Evolutionary conservation across 1,140 invertebrate genomes (phyloP).

Genomic region (Scaptomyza graminum): DNA sequence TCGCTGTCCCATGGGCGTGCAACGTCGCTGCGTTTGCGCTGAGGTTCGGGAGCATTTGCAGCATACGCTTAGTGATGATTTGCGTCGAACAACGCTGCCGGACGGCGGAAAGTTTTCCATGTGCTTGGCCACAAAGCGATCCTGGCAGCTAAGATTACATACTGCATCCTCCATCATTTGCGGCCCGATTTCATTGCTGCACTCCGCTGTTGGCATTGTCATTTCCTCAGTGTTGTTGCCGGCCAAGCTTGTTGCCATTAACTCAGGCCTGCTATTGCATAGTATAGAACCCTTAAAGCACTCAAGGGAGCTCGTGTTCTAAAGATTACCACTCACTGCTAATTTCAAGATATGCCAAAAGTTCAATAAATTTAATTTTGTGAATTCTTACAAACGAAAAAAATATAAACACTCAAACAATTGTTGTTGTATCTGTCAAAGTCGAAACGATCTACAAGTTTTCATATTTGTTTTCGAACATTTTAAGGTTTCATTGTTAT

Average conservation of each 20-base stretch:
- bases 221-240: not conserved
- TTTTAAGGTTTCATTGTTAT: no score
- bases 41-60: not conserved
- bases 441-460: no score
- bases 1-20: not conserved
- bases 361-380: slow-evolving; percentile 16
- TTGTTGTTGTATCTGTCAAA: not conserved
- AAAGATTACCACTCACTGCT: slow-evolving; percentile 18
- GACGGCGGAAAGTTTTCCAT: slow-evolving; percentile 48
- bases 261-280: slow-evolving; percentile 14
- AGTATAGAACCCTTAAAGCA: slow-evolving; percentile 1
- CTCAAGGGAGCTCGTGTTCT: slow-evolving; percentile 20
- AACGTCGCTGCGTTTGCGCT: not conserved
- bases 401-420: not conserved
- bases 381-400: not conserved
- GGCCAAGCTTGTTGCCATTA: slow-evolving; percentile 1
- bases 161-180: not conserved
- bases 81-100: not conserved
- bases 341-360: slow-evolving; percentile 27
- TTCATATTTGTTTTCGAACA: no score
- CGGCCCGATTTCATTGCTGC: not conserved
- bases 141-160: not conserved
- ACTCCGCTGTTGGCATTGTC: not conserved
- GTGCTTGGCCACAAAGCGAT: slow-evolving; percentile 27
- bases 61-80: slow-evolving; percentile 7